These are phyloP conservation scores for Eretmodus cyanostictus DNA, from an alignment of 2,113 vertebrate species.

Conservation along the genomic window DNA sequence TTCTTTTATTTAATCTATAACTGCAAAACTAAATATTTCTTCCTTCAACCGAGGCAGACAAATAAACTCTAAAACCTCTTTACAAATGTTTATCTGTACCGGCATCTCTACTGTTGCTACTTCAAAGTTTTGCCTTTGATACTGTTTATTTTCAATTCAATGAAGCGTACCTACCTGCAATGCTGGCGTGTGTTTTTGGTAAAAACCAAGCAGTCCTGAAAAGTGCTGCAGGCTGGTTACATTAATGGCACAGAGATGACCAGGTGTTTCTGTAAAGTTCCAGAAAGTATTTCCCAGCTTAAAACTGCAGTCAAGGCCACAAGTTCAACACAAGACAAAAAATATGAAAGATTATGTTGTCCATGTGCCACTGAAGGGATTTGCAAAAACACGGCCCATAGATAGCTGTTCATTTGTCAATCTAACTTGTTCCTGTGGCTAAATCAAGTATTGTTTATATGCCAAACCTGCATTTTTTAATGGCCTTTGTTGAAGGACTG, in stretches of 20 bases:
- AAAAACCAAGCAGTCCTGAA: slow-evolving; percentile 20
- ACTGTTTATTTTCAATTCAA: slow-evolving; percentile 52
- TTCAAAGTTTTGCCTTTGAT: slow-evolving; percentile 42
- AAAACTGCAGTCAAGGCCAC: not conserved
- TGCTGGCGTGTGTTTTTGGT: slow-evolving; percentile 42
- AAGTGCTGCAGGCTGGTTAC: slow-evolving; percentile 32
- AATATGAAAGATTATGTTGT: not conserved
- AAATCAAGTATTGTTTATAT: slow-evolving; percentile 24
- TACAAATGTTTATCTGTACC: not conserved
- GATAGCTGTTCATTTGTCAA: slow-evolving; percentile 11
- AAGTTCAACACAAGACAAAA: not conserved
- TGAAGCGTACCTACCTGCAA: slow-evolving; percentile 34
- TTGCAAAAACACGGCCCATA: not conserved
- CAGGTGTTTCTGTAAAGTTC: slow-evolving; percentile 19
- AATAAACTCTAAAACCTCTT: not conserved
- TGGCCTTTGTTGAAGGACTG: slow-evolving; percentile 3
- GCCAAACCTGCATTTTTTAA: slow-evolving; percentile 1
- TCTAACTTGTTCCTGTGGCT: slow-evolving; percentile 1
- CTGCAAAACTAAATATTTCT: not conserved
- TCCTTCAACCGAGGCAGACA: not conserved
- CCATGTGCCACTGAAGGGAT: not conserved
- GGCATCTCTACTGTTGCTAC: slow-evolving; percentile 30
- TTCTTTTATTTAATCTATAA: not conserved
- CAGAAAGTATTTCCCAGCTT: not conserved
- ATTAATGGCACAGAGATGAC: not conserved